phyloP scores from a whole-genome alignment of 1,140 invertebrate genomes.

The Plectrocnemia conspersa region DNA sequence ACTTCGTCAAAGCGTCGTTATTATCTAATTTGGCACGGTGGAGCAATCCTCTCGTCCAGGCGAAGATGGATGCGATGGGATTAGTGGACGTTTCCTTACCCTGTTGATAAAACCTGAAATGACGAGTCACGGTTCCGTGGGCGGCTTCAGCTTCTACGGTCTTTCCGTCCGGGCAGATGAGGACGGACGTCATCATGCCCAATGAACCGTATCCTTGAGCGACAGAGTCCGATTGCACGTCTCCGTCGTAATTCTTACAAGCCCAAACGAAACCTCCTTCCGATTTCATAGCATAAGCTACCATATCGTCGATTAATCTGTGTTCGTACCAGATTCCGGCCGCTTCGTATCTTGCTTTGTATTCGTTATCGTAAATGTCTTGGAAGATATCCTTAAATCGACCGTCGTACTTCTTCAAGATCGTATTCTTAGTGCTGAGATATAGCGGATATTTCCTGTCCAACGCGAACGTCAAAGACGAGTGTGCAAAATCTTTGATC shows the following conservation, averaged over 20 bases:
- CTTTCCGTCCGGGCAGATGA: conserved; percentile 92
- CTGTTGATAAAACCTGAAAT: conserved; percentile 90
- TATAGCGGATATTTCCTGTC: conserved; percentile 85
- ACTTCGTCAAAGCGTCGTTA: conserved; percentile 70
- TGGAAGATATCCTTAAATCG: conserved; percentile 99
- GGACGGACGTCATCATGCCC: conserved; percentile 93
- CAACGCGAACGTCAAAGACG: conserved; percentile 89
- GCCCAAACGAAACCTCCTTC: conserved; percentile 99
- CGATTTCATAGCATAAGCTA: conserved; percentile 96
- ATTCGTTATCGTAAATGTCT: conserved; percentile 91
- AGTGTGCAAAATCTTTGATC: conserved; percentile 86
- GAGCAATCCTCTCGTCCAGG: conserved; percentile 89
- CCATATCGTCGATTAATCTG: conserved; percentile 98
- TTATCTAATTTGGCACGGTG: conserved; percentile 92
- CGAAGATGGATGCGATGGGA: conserved; percentile 98
- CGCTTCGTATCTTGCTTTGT: conserved; percentile 81
- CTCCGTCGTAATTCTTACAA: conserved; percentile 98
- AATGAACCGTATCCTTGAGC: conserved; percentile 92
- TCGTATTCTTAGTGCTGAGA: conserved; percentile 98
- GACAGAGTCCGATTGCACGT: conserved; percentile 97
- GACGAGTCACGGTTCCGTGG: conserved; percentile 95
- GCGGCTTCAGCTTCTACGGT: conserved; percentile 97
- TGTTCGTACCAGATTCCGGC: conserved; percentile 95
- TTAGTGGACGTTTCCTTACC: conserved; percentile 97
- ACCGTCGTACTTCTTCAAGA: conserved; percentile 97